Base-by-base conservation (phyloP, 2,113 vertebrate genomes). In the Antennarius striatus region DNA sequence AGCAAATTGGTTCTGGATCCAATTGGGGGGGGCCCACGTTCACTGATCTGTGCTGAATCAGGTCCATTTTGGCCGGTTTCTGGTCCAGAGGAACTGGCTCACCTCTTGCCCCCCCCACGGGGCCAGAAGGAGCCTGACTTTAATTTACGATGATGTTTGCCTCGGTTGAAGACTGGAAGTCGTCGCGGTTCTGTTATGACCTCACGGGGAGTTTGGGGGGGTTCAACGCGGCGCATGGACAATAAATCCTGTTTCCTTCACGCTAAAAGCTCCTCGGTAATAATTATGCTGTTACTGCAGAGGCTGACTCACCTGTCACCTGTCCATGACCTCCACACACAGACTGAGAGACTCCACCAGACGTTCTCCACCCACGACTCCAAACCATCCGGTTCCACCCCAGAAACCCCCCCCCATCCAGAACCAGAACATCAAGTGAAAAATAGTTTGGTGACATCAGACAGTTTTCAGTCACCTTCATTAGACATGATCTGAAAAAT, bases 201-300 rank as follows among this genome's bases (percentile, higher is more conserved):
- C 1, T 54, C 56, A 22, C 5, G 11, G 13, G 12, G 36, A 14
- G 16, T 56, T 59, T 71, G 39, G 32, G 53, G 53, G 10, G 36
- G 59, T 68, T 66, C 7, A 0, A 15, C 53, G 68, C 63, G 74
- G 75, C 22, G 76, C 66, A 63, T 28, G 1, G 11, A 29, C 47
- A 14, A 15, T 80, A 77, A 85, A 85, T 85, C 70, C 16, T 61
- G 39, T 30, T 47, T 10, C 55, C 2, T 56, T 79, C 60, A 36
- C n/a, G 58, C 51, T 73, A 77, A 82, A 59, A 70, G 79, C 75
- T 70, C 15, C 29, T 67, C 28, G 29, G 4, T 40, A 12, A 51
- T 76, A 55, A 70, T 80, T 80, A 78, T 69, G 22, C 1, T 56
- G 51, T 70, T 22, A 14, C 56, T 29, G 30, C 11, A 12, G 40